Conservation (phyloP, 2,113 vertebrate genomes). For the Alethe diademata region DNA sequence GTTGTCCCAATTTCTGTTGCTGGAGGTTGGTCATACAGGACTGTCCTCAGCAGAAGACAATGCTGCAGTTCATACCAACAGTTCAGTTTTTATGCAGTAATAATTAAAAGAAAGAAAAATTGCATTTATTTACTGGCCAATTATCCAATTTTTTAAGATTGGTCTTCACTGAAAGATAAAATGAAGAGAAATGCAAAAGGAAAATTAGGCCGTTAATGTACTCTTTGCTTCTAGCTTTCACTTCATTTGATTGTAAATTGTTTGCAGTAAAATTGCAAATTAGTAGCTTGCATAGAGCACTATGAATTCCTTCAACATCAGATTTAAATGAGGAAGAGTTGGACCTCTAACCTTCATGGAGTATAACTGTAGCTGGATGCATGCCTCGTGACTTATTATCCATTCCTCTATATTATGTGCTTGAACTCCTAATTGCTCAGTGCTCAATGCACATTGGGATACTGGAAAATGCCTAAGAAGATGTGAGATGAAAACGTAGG, state of each 20-base stretch:
- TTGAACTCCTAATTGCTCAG: constrained; percentile 69
- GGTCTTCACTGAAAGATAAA: constrained; percentile 51
- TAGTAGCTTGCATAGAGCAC: constrained; percentile 3
- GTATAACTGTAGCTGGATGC: neutral
- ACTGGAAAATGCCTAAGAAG: constrained; percentile 23
- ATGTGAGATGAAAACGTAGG: constrained; percentile 8
- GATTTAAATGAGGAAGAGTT: constrained; percentile 37
- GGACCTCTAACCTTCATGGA: constrained; percentile 55
- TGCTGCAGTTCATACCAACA: neutral
- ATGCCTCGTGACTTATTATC: constrained; percentile 48
- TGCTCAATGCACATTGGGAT: constrained; percentile 45
- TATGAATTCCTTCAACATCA: constrained; percentile 43
- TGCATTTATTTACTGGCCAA: constrained; percentile 51
- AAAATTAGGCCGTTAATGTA: constrained; percentile 57
- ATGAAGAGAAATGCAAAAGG: constrained; percentile 45
- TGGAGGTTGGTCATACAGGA: neutral
- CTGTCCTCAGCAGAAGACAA: neutral
- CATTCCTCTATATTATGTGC: constrained; percentile 56
- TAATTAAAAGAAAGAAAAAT: constrained; percentile 24
- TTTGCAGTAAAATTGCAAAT: constrained; percentile 48
- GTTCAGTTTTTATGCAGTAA: neutral
- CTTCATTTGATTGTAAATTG: constrained; percentile 70
- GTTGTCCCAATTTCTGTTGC: neutral
- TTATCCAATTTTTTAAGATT: constrained; percentile 48
- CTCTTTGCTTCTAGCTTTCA: constrained; percentile 56